Conservation (phyloP, 2,797 vertebrate genomes). For the Thunnus albacares region DNA sequence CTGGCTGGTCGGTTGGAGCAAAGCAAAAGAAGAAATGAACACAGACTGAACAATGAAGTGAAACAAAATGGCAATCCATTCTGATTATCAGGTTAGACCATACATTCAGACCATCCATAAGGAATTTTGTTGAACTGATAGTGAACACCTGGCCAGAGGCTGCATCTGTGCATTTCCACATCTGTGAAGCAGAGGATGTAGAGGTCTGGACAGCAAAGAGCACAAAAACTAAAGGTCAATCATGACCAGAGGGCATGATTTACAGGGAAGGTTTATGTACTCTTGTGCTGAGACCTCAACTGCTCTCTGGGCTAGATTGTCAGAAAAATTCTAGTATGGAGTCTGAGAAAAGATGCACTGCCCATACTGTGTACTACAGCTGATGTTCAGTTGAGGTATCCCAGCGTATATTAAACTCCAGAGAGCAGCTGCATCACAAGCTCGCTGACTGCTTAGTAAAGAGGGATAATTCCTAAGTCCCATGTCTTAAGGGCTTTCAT, state of each 20-base stretch:
- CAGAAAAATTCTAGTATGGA: neutral
- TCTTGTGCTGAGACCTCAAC: slow-evolving; percentile 9
- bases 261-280: neutral
- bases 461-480: slow-evolving; percentile 54
- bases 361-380: slow-evolving; percentile 13
- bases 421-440: slow-evolving; percentile 29
- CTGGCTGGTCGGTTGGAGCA: neutral
- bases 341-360: slow-evolving; percentile 19
- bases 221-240: slow-evolving; percentile 45
- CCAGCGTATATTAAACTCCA: slow-evolving; percentile 11
- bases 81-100: neutral
- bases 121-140: neutral
- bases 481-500: slow-evolving; percentile 45
- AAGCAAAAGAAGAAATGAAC: neutral
- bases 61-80: no score
- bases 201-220: slow-evolving; percentile 14
- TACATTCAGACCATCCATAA: no score
- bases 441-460: slow-evolving; percentile 38
- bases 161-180: neutral
- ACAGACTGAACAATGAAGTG: neutral
- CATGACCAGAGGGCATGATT: slow-evolving; percentile 24
- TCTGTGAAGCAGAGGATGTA: slow-evolving; percentile 17
- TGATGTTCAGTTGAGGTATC: neutral
- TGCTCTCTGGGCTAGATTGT: slow-evolving; percentile 39
- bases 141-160: neutral